phyloP scores from a whole-genome alignment of 2,797 vertebrate species.

The Fratercula arctica region DNA sequence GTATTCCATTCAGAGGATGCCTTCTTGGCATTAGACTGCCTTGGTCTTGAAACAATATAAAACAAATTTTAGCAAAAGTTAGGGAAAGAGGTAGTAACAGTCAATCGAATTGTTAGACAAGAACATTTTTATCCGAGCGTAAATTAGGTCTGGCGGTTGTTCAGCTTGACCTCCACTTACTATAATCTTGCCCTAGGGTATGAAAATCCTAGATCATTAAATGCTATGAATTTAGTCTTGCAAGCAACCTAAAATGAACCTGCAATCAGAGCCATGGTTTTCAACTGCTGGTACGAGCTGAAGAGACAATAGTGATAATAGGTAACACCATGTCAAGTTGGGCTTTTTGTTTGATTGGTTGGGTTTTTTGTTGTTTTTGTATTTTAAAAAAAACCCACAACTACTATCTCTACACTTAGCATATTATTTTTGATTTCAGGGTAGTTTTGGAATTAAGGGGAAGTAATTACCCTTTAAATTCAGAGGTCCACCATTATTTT shows the following conservation, averaged over 20 bases:
- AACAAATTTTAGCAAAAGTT: constrained; percentile 13
- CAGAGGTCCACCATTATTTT: neutral
- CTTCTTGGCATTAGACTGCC: neutral
- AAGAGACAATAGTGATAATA: neutral
- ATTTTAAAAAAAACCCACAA: neutral
- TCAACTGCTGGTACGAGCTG: neutral
- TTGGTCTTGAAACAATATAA: neutral
- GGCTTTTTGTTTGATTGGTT: neutral
- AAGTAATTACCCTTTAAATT: neutral
- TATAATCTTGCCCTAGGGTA: constrained; percentile 62
- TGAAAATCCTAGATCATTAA: constrained; percentile 64
- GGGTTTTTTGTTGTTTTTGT: too few relatives aligned
- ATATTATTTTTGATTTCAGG: neutral
- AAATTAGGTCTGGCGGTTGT: constrained; percentile 55
- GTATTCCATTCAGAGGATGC: neutral
- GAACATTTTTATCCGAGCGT: constrained; percentile 36
- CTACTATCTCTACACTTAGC: neutral
- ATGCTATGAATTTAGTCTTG: constrained; percentile 38
- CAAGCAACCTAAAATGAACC: constrained; percentile 49
- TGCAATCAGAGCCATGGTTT: neutral
- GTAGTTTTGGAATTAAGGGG: neutral
- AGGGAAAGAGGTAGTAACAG: neutral
- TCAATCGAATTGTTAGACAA: constrained; percentile 42
- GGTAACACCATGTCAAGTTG: rapidly evolving
- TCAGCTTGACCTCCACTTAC: constrained; percentile 66